These are phyloP conservation scores for Phyllotreta cruciferae DNA, from an alignment of 2,888 invertebrate species.

Conservation along the genomic window DNA sequence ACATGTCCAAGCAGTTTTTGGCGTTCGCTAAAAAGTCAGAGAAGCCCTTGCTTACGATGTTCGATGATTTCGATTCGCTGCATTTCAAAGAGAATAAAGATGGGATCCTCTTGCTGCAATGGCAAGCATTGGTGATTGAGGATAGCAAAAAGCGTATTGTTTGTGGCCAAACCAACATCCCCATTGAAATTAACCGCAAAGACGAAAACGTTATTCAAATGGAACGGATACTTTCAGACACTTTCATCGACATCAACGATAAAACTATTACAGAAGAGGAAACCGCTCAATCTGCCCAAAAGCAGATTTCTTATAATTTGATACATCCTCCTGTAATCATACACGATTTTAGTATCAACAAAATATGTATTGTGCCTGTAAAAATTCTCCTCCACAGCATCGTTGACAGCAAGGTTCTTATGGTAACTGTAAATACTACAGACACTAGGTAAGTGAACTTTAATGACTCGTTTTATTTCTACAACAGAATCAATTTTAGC, in stretches of 20 bases:
- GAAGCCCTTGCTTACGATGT: constrained; percentile 51
- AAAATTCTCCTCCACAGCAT: constrained; percentile 73
- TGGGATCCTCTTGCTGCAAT: constrained; percentile 55
- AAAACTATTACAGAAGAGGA: constrained; percentile 38
- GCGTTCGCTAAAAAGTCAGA: constrained; percentile 60
- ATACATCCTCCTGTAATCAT: constrained; percentile 65
- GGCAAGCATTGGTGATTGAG: constrained; percentile 61
- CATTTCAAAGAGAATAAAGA: constrained; percentile 48
- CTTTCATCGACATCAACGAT: constrained; percentile 43
- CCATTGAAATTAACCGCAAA: constrained; percentile 65
- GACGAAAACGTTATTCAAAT: constrained; percentile 55
- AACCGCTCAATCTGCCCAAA: constrained; percentile 40
- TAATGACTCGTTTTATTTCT: constrained; percentile 19
- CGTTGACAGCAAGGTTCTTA: constrained; percentile 63
- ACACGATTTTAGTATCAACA: constrained; percentile 69
- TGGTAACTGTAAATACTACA: constrained; percentile 59
- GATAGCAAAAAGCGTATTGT: constrained; percentile 64
- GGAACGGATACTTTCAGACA: constrained; percentile 41
- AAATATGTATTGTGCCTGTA: constrained; percentile 73
- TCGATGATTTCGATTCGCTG: constrained; percentile 45
- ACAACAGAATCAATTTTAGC: constrained; percentile 42
- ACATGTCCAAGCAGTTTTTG: constrained; percentile 56
- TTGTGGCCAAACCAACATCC: constrained; percentile 74
- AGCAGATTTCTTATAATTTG: constrained; percentile 66
- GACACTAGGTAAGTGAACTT: constrained; percentile 58